These are phyloP conservation scores for Frankliniella fusca DNA, from an alignment of 2,888 invertebrate genomes.

Conservation along the genomic window DNA sequence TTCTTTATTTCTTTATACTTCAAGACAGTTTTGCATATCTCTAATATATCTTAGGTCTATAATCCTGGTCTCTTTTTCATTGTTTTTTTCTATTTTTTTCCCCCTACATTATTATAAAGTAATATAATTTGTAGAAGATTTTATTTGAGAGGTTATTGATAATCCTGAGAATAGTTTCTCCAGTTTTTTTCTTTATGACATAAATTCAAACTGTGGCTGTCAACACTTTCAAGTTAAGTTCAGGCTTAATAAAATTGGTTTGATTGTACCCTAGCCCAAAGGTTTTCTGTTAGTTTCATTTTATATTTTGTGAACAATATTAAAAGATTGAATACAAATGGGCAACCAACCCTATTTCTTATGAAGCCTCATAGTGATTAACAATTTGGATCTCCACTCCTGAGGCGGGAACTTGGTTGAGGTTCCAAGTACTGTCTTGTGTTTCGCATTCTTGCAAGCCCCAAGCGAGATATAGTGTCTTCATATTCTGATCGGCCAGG, in stretches of 20 bases:
- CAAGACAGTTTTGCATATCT: no score
- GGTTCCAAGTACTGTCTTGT: neutral
- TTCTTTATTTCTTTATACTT: neutral
- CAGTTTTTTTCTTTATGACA: neutral
- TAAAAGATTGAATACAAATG: neutral
- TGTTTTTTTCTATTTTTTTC: neutral
- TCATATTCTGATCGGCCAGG: conserved; percentile 17
- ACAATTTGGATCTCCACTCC: neutral
- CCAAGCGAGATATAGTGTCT: neutral
- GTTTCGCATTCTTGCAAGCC: conserved; percentile 12
- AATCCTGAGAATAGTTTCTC: neutral
- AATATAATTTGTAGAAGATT: neutral
- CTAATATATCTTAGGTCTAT: neutral
- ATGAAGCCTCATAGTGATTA: neutral
- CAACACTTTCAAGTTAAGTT: no score
- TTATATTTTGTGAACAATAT: neutral
- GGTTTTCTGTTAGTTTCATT: neutral
- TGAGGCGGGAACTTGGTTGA: neutral
- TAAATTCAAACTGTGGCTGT: neutral
- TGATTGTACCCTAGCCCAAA: neutral
- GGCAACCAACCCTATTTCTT: neutral
- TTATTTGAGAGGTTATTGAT: neutral
- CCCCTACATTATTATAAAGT: no score
- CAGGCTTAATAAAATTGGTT: neutral
- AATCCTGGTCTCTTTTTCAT: neutral